Evolutionary conservation across 2,113 vertebrate species (phyloP), one percentile per base, ranked within the genome.

Genomic region (Phrynosoma platyrhinos): DNA sequence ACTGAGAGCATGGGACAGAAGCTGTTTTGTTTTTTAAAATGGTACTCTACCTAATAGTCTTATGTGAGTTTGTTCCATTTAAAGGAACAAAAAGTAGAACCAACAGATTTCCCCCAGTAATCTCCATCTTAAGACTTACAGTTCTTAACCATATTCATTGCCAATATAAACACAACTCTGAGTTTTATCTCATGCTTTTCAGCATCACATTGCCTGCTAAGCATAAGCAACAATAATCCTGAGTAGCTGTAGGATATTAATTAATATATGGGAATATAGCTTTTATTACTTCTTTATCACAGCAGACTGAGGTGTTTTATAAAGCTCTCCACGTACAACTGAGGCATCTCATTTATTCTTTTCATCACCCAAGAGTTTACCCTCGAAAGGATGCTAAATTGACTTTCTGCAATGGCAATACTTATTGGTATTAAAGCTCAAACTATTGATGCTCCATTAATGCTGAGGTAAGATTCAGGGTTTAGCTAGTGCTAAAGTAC

Each of bases 361-460:
- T 90, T 53, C n/a, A 62, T 84, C 84, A 75, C 40, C 83, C 74
- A 91, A 91, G 85, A 90, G 72, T 89, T 91, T 80, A 68, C 76
- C 25, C 79, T 79, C 71, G 82, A 89, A 83, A 86, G 55, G 82
- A 71, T 71, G 53, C 58, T 47, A 88, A 40, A 64, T 92, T 83
- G 77, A 89, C 81, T 85, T 87, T 87, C 74, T 85, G 25, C 55
- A 52, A 32, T 78, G 30, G 79, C 76, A 88, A 81, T 69, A 18
- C 27, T 91, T 84, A 36, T 27, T 83, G 87, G 69, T 66, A 81
- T 72, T 85, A 76, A 79, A 88, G 69, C 71, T 68, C 81, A 53
- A 13, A 55, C 9, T 55, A 30, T 27, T 27, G 40, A 79, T 55
- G 68, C n/a, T 58, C 30, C 77, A 77, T 87, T 87, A 80, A 62